A percentile compares a stretch with the other conserved stretches of the same genome.
phyloP scores from a whole-genome alignment of 2,797 vertebrate species.

The Perodicticus potto region DNA sequence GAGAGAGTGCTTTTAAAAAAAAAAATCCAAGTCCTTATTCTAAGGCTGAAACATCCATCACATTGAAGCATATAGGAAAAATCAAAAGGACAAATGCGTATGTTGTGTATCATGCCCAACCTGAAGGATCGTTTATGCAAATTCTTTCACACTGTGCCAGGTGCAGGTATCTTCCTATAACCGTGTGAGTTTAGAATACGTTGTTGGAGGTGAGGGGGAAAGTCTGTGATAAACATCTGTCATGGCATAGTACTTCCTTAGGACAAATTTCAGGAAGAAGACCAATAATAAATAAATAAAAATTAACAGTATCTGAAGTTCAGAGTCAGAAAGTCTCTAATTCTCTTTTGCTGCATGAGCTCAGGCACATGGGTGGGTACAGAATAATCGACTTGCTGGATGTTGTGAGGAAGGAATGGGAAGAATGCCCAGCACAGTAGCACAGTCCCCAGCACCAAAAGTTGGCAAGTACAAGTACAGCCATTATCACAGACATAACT shows the following conservation, averaged over 20 bases:
- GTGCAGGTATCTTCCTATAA: neutral
- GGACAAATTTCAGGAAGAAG: neutral
- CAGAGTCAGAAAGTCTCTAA: neutral
- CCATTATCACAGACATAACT: neutral
- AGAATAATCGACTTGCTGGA: fast-evolving
- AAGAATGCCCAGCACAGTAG: fast-evolving
- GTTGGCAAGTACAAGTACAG: neutral
- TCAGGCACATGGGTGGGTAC: fast-evolving
- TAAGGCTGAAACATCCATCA: neutral
- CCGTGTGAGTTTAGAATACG: neutral
- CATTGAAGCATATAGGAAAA: neutral
- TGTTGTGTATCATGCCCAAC: neutral
- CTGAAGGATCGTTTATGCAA: neutral
- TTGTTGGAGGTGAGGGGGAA: fast-evolving
- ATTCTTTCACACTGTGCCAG: neutral
- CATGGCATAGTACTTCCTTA: neutral
- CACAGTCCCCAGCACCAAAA: too few relatives aligned
- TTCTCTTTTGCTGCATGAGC: neutral
- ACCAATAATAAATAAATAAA: constrained; percentile 23
- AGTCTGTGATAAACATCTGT: neutral
- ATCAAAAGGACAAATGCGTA: neutral
- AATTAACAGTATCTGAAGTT: neutral
- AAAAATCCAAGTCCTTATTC: constrained; percentile 11
- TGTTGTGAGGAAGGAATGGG: neutral
- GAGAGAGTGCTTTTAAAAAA: neutral